Percentiles rank a stretch among this genome's conserved stretches.
Conservation (phyloP, 2,797 vertebrate genomes). For the Linurgus olivaceus region DNA sequence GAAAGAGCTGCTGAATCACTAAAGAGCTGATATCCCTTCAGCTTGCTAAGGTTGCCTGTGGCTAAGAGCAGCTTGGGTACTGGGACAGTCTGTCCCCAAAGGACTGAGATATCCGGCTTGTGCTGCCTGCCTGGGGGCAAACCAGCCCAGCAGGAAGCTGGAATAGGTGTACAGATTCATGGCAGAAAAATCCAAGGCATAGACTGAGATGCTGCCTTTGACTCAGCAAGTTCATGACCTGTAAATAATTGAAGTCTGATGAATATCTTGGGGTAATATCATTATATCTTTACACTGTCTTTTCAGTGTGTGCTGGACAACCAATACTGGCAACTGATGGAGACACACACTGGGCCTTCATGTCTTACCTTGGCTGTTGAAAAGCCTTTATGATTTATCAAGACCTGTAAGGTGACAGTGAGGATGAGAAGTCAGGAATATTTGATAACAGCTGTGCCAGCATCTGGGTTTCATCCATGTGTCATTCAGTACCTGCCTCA, state of each 20-base stretch:
- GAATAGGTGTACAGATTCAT: neutral
- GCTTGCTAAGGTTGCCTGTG: too few relatives aligned
- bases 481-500: neutral
- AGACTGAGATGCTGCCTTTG: neutral
- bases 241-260: neutral
- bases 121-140: too few relatives aligned
- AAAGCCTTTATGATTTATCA: neutral
- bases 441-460: neutral
- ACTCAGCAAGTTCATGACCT: neutral
- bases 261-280: neutral
- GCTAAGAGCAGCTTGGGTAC: too few relatives aligned
- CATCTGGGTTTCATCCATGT: neutral
- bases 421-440: neutral
- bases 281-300: neutral
- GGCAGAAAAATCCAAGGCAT: neutral
- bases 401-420: neutral
- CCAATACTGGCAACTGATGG: too few relatives aligned
- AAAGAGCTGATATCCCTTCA: too few relatives aligned
- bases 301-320: neutral
- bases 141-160: too few relatives aligned
- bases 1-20: too few relatives aligned
- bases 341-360: neutral
- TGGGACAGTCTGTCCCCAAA: too few relatives aligned
- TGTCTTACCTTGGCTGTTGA: neutral
- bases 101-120: too few relatives aligned